These are phyloP conservation scores for Leiothrix lutea DNA, from an alignment of 2,113 vertebrate genomes.

Conservation along the genomic window DNA sequence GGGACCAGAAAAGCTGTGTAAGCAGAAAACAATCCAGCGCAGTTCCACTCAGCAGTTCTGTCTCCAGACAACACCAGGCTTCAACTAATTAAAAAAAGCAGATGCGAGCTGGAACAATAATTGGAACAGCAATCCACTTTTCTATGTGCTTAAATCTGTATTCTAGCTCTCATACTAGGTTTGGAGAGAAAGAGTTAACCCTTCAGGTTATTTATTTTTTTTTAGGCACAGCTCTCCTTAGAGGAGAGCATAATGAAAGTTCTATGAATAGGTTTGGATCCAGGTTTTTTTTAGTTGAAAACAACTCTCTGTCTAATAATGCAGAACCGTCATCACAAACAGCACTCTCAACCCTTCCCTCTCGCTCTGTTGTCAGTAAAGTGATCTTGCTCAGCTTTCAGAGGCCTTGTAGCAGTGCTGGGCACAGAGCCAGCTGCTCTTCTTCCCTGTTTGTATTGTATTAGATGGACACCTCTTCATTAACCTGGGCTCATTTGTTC, in stretches of 20 bases:
- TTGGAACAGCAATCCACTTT: neutral
- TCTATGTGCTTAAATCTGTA: neutral
- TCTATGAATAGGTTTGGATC: neutral
- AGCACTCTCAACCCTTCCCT: neutral
- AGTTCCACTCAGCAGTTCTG: neutral
- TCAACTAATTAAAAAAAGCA: slow-evolving; percentile 34
- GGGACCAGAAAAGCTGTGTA: neutral
- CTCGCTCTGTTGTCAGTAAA: neutral
- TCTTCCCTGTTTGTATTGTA: neutral
- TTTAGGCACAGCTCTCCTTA: neutral
- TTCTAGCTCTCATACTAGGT: neutral
- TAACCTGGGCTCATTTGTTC: neutral
- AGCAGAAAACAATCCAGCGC: neutral
- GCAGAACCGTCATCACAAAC: neutral
- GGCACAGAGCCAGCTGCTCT: slow-evolving; percentile 16
- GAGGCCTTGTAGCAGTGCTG: neutral
- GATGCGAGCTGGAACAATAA: slow-evolving; percentile 24
- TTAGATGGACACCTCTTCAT: neutral
- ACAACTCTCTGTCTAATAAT: neutral
- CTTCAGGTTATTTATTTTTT: neutral
- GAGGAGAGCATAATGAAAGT: neutral
- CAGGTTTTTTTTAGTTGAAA: neutral
- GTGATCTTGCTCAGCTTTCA: neutral
- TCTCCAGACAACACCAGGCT: neutral
- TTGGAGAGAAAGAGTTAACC: neutral